These are phyloP conservation scores for Hyposmocoma kahamanoa DNA, from an alignment of 1,140 invertebrate species.

Conservation along the genomic window DNA sequence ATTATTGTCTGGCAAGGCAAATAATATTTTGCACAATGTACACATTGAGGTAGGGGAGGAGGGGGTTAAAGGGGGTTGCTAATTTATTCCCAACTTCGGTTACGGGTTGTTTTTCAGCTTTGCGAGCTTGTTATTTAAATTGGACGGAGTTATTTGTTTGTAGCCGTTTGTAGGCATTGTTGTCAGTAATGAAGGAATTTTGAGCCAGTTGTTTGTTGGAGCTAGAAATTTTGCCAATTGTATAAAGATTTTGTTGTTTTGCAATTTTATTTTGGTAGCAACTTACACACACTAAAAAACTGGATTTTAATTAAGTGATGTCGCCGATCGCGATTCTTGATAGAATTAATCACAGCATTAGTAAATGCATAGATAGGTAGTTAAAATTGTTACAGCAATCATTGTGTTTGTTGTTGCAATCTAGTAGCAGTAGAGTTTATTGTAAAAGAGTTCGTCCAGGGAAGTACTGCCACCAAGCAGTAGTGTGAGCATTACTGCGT, in stretches of 20 bases:
- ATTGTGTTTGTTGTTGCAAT: too few species aligned
- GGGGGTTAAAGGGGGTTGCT: constrained; percentile 51
- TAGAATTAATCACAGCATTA: too few species aligned
- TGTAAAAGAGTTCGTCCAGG: too few species aligned
- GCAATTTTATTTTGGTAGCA: too few species aligned
- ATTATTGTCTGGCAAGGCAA: constrained; percentile 71
- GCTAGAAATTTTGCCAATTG: constrained; percentile 2
- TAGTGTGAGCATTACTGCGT: too few species aligned
- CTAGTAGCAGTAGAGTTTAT: too few species aligned
- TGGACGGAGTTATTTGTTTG: constrained; percentile 69
- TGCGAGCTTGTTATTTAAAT: constrained; percentile 71
- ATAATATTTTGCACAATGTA: constrained; percentile 73
- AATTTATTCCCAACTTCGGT: constrained; percentile 72
- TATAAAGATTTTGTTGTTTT: constrained; percentile 1
- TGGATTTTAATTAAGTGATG: not conserved
- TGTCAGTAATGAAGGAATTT: constrained; percentile 64
- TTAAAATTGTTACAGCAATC: too few species aligned
- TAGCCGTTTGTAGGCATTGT: constrained; percentile 58
- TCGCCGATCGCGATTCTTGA: too few species aligned
- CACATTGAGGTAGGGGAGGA: constrained; percentile 60
- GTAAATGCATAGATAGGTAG: too few species aligned
- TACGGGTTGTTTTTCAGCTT: constrained; percentile 72
- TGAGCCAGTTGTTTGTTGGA: constrained; percentile 30
- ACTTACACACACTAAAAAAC: not conserved
- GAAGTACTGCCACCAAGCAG: too few species aligned